Base-by-base conservation (phyloP, 2,888 invertebrate genomes). In the Patella caerulea region DNA sequence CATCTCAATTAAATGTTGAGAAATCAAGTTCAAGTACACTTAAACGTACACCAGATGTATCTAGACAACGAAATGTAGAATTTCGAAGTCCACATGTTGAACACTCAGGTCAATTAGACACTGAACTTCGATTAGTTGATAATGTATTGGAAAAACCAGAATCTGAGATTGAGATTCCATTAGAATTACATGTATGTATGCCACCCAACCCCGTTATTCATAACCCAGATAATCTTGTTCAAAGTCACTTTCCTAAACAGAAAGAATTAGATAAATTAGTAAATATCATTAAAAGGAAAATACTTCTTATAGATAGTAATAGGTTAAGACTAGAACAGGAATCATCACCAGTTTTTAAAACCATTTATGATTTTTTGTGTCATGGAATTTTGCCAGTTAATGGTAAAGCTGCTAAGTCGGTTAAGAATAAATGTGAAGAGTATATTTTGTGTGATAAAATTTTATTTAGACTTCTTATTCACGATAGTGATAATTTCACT, bases 211-310 rank as follows among this genome's bases (percentile, higher is more conserved):
- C 65, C 17, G 24, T 65, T n/a, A 65, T 65, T 19, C 65, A 65
- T 65, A 65, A 65, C n/a, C 65, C 65, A 65, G 65, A 65, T 65
- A 24, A 19, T 19, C 15, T 65, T 24, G 24, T 65, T 12, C 3
- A n/a, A 12, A 65, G 24, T 14, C 65, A 65, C 65, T 65, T 65
- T 65, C 65, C 65, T 65, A n/a, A 65, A 65, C 65, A 65, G 24
- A 65, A 65, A 65, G 65, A 65, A 19, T 24, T 65, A 65, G 65
- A 65, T n/a, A 65, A 65, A 65, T 19, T 65, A 19, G 65, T 65
- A 65, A 19, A n/a, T 14, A 65, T 24, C 12, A 9, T n/a, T 19
- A 65, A 65, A 24, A 65, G n/a, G 24, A 29, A 29, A 29, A 29
- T 29, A 29, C 24, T 65, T 9, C 65, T 17, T n/a, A 19, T 65